Conservation (phyloP, 2,797 vertebrate species). For the Spinus olivaceus region DNA sequence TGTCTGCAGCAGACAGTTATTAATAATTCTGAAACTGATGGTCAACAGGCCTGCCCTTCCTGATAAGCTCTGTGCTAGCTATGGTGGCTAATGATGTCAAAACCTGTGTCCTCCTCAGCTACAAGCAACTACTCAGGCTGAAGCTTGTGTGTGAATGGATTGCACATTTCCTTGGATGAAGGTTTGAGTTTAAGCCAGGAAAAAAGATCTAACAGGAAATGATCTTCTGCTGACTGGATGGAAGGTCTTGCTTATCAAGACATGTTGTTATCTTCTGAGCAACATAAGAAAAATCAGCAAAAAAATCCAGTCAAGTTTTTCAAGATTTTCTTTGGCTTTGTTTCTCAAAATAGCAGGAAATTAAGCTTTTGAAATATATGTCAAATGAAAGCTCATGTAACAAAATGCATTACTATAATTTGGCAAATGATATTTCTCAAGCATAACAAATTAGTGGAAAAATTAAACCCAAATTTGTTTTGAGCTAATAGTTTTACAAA, state of each 20-base stretch:
- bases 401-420: not conserved
- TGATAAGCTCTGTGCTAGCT: not conserved
- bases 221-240: not conserved
- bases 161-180: not conserved
- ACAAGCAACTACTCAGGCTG: not conserved
- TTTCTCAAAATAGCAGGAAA: not conserved
- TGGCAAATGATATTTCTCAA: not conserved
- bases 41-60: not conserved
- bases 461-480: not conserved
- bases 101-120: not conserved
- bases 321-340: not conserved
- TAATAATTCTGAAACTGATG: not conserved
- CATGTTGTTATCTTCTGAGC: not conserved
- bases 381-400: not conserved
- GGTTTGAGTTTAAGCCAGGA: not conserved
- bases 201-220: not conserved
- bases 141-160: not conserved
- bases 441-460: not conserved
- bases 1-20: not conserved
- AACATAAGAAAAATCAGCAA: not conserved
- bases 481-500: not conserved
- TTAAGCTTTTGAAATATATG: not conserved
- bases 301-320: not conserved
- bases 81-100: accelerated
- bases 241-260: not conserved